Base-by-base conservation (phyloP, 2,113 vertebrate genomes). In the Leptocoma aspasia region DNA sequence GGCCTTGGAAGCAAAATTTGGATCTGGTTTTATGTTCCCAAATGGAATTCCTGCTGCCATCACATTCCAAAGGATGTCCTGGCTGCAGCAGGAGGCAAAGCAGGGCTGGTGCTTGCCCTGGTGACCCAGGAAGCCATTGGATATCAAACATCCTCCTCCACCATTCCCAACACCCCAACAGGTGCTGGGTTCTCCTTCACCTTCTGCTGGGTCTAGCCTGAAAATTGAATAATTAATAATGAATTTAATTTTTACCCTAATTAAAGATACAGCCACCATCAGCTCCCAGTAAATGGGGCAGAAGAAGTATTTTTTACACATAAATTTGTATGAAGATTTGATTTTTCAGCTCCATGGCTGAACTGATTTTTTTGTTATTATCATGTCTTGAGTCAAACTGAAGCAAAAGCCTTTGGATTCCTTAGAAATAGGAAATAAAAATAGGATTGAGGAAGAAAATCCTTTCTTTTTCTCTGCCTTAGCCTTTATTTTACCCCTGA, bases 61-160 rank as follows among this genome's bases (percentile, higher is more conserved):
- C 64, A 6, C 42, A 12, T 73, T 22, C 31, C 52, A 12, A 42
- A 86, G 69, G 54, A 27, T 31, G 52, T 15, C 5, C 21, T 4
- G 10, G 30, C 41, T 89, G 80, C 50, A 77, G 68, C 64, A 47
- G 77, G 70, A 85, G 79, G 45, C 30, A 60, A 5, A 28, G 0
- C 2, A n/a, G 33, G n/a, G 28, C 61, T 50, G 50, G 21, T 76
- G 53, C 44, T 60, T 17, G 11, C 5, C 28, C 30, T 6, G 2
- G 2, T 63, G 13, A 5, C 9, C 37, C 0, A 0, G 33, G 49
- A 45, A 68, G 14, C n/a, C 15, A 1, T 1, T 15, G 85, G 42
- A 11, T 35, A 64, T 30, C 60, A 65, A 65, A 45, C 3, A 5
- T 15, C 49, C 53, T 68, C 49, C 27, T 63, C 54, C 23, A 1